phyloP scores from a whole-genome alignment of 1,140 invertebrate species.

The Brachionus angularis region DNA sequence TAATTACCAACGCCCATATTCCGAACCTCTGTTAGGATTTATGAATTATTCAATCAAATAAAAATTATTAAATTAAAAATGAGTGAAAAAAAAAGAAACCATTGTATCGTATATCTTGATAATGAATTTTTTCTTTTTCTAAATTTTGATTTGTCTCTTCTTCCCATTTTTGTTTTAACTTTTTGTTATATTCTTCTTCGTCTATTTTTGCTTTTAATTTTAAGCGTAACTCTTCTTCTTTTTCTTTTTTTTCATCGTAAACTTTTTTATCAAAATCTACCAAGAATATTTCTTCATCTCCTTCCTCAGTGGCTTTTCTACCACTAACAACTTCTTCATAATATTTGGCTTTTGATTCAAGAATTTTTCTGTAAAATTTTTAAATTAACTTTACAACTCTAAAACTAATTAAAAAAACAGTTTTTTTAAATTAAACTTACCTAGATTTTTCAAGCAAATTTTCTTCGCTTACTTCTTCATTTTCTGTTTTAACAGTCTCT shows the following conservation, averaged over 20 bases:
- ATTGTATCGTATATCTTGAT: conserved; percentile 37
- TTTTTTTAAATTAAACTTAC: background rate
- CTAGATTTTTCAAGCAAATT: conserved; percentile 24
- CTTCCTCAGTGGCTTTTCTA: conserved; percentile 26
- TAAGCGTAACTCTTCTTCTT: background rate
- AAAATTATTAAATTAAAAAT: background rate
- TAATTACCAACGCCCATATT: conserved; percentile 44
- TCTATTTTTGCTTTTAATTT: conserved; percentile 6
- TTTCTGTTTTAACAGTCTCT: background rate
- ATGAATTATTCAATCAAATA: too few relatives aligned
- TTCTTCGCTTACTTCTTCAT: conserved; percentile 9
- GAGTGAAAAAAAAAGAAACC: background rate
- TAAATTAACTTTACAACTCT: background rate
- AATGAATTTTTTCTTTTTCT: conserved; percentile 29
- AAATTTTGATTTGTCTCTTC: conserved; percentile 15
- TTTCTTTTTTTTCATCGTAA: background rate
- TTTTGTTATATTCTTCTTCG: conserved; percentile 33
- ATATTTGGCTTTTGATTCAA: conserved; percentile 40
- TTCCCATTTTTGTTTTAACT: conserved; percentile 32
- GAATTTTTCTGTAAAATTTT: background rate
- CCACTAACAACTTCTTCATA: conserved; percentile 35
- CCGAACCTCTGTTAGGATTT: conserved; percentile 18
- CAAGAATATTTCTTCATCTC: conserved; percentile 32
- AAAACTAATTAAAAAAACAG: too few relatives aligned
- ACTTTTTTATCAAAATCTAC: conserved; percentile 38